A percentile compares a stretch with the other conserved stretches of the same genome.
Conservation (phyloP, 2,113 vertebrate genomes). For the Myrmophylax atrothorax region DNA sequence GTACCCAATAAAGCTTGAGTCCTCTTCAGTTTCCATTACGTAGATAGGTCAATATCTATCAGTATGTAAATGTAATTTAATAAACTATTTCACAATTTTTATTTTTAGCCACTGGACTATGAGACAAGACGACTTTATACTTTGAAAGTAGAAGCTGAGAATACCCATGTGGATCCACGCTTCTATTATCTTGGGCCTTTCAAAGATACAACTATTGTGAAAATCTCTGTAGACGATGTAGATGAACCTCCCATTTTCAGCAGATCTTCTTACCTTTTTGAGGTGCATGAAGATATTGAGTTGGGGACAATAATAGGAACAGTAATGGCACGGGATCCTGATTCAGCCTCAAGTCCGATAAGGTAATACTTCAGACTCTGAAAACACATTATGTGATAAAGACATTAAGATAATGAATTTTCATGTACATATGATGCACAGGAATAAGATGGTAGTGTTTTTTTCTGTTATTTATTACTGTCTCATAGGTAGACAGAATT, state of each 20-base stretch:
- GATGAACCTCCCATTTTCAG: conserved; percentile 83
- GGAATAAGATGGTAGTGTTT: neutral
- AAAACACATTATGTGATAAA: neutral
- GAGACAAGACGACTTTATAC: conserved; percentile 79
- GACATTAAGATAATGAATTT: neutral
- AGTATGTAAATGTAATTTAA: neutral
- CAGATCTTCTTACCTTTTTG: conserved; percentile 81
- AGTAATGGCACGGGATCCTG: conserved; percentile 82
- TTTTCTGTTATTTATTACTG: neutral
- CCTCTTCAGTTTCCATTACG: neutral
- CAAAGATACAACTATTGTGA: conserved; percentile 82
- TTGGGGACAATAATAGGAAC: conserved; percentile 83
- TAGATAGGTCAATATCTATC: neutral
- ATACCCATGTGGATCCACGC: conserved; percentile 80
- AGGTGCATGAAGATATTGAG: conserved; percentile 84
- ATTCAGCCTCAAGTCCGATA: conserved; percentile 75
- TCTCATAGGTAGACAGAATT: neutral
- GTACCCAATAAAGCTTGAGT: neutral
- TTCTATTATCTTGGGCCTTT: conserved; percentile 85
- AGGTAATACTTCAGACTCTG: conserved; percentile 63
- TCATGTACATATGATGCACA: neutral
- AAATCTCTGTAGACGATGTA: conserved; percentile 82
- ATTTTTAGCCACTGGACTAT: conserved; percentile 79
- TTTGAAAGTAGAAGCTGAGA: conserved; percentile 82
- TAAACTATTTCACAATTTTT: neutral